Evolutionary conservation across 1,140 invertebrate species (phyloP).

Genomic region (Drosophila punjabiensis): DNA sequence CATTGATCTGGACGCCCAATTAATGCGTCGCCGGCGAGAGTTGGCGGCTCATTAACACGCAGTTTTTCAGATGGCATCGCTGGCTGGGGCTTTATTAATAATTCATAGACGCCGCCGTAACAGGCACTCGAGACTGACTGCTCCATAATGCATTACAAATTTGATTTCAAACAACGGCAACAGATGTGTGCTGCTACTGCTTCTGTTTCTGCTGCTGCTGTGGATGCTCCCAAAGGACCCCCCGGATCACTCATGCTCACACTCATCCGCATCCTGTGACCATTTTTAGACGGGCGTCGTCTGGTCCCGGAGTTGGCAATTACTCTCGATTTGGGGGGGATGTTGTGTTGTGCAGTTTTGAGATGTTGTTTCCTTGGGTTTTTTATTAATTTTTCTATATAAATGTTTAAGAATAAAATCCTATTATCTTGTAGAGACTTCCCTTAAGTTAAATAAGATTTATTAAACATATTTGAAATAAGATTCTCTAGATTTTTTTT

Average conservation of each 20-base stretch:
- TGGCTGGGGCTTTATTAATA: slow-evolving; percentile 65
- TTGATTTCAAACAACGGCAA: slow-evolving; percentile 44
- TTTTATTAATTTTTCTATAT: background rate
- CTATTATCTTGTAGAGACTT: background rate
- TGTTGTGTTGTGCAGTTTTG: slow-evolving; percentile 2
- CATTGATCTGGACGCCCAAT: slow-evolving; percentile 58
- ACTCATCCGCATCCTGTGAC: slow-evolving; percentile 54
- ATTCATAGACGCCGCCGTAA: slow-evolving; percentile 67
- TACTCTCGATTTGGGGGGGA: slow-evolving; percentile 19
- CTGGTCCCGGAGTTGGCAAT: slow-evolving; percentile 9
- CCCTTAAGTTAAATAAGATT: background rate
- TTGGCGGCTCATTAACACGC: slow-evolving; percentile 81
- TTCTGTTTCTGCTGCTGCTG: slow-evolving; percentile 7
- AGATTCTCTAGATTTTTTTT: no score
- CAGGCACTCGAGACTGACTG: slow-evolving; percentile 53
- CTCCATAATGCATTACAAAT: slow-evolving; percentile 82
- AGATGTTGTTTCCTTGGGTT: background rate
- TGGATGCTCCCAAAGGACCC: slow-evolving; percentile 59
- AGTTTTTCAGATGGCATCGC: slow-evolving; percentile 60
- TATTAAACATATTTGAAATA: no score
- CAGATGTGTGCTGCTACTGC: slow-evolving; percentile 26
- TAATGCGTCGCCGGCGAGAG: slow-evolving; percentile 78
- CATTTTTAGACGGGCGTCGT: slow-evolving; percentile 54
- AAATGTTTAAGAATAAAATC: background rate
- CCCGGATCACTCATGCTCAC: slow-evolving; percentile 6